These are phyloP conservation scores for Scaptodrosophila latifasciaeformis DNA, from an alignment of 2,888 invertebrate species.

Conservation along the genomic window DNA sequence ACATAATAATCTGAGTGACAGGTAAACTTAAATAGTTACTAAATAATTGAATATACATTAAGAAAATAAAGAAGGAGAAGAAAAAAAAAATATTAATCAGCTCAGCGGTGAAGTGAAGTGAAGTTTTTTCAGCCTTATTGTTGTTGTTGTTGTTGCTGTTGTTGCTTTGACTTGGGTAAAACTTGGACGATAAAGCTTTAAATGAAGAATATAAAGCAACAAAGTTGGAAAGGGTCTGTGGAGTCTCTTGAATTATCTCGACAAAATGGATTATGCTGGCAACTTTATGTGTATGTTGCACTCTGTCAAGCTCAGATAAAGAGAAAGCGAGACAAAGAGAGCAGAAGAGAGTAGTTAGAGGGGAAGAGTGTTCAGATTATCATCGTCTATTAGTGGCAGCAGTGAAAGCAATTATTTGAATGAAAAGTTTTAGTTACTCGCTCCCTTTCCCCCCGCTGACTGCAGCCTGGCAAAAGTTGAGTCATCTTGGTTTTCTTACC, in stretches of 20 bases:
- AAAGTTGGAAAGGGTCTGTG: constrained; percentile 19
- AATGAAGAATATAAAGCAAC: constrained; percentile 30
- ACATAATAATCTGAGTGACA: too few species aligned
- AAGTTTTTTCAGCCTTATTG: background rate
- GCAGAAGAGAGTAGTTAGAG: background rate
- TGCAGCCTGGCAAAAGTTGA: constrained; percentile 3
- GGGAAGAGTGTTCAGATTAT: too few species aligned
- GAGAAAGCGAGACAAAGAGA: background rate
- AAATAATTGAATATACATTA: too few species aligned
- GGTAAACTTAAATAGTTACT: too few species aligned
- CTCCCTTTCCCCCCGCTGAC: background rate
- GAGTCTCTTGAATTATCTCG: constrained; percentile 23
- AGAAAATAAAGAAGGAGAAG: too few species aligned
- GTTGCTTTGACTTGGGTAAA: background rate
- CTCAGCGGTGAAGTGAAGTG: too few species aligned
- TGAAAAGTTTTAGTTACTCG: constrained; percentile 40
- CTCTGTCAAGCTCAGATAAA: background rate
- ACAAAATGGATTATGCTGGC: constrained; percentile 38
- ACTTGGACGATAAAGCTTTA: constrained; percentile 50
- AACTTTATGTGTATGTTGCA: too few species aligned
- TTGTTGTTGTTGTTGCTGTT: background rate
- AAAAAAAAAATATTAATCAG: too few species aligned
- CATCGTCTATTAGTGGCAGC: constrained; percentile 31
- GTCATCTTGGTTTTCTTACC: background rate
- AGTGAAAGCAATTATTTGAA: constrained; percentile 55